Evolutionary conservation across 2,113 vertebrate species (phyloP), one percentile per base, ranked within the genome.

Genomic region (Serinus canaria): DNA sequence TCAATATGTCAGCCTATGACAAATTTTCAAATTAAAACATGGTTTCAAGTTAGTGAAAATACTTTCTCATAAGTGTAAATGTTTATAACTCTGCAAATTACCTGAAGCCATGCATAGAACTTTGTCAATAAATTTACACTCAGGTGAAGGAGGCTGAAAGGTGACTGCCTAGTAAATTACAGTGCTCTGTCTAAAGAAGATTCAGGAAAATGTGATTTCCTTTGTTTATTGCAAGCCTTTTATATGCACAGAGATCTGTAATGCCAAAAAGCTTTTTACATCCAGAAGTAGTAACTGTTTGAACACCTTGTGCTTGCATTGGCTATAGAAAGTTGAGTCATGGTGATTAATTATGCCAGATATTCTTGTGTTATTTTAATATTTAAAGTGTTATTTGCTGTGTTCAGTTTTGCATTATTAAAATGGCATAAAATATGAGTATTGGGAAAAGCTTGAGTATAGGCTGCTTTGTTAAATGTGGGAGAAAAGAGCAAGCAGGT

Each of bases 361-460:
- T 90, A 41, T 21, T 82, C 39, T 56, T 68, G 24, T 66, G 18
- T 88, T 91, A 27, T 58, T 93, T 83, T 72, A 82, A 49, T 92
- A 60, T 78, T 94, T 82, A 50, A 81, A 83, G 24, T 0, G 0
- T 41, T 70, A 20, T 94, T 94, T 92, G 52, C 47, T 63, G 21
- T 86, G 41, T 72, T 95, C 23, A 49, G 19, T 81, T 87, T 75
- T 72, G n/a, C 30, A 46, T 91, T 94, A 63, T 87, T 87, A 43
- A 89, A 77, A 37, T 50, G 13, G 13, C 43, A 49, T 55, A 24
- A 64, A 94, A 67, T 47, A 23, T 3, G 13, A 82, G 15, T 69
- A 17, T 75, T 83, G 47, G 77, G 30, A 83, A 86, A 73, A 74
- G 11, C 24, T 84, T 11, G 11, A 67, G 24, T 72, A 49, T 18